Evolutionary conservation across 2,888 invertebrate genomes (phyloP), one percentile per base, ranked within the genome.

Genomic region (Iphiclides podalirius): DNA sequence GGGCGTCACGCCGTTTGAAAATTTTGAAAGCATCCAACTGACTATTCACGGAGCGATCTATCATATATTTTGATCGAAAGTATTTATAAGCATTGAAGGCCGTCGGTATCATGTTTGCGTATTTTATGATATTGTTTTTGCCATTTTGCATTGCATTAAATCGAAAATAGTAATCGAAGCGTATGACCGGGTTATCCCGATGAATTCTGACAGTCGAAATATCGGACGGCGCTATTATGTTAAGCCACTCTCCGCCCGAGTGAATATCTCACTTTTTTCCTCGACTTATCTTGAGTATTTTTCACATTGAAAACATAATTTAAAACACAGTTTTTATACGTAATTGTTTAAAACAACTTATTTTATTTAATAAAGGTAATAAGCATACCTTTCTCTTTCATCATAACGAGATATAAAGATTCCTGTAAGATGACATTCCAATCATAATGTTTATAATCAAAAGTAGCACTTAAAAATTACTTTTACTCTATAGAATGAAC

Each of bases 61-160:
- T 46, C 37, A 46, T 46, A 37, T 37, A 14, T 33, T 33, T 36
- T 1, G 15, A 46, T 46, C 11, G 11, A 39, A 33, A 20, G 11
- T 34, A 35, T 17, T 35, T 40, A 23, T 26, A 40, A 26, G 23
- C 35, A 44, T 44, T 17, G 9, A 12, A 16, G 12, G 28, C 7
- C 26, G 28, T 14, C 15, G 4, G 2, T 1, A 20, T 37, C 15
- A 8, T 20, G 23, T 39, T 33, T 23, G 40, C 34, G 26, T 28
- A 40, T 34, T 47, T 47, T 40, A 47, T 15, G 47, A 47, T 40
- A 23, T 40, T 34, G 35, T 33, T 47, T 47, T 40, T 26, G 33
- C 33, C 34, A 14, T 33, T 15, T 36, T 37, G 15, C 28, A 28
- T 37, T 37, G 36, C 44, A 34, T 35, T 36, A 28, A 37, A 36